phyloP scores from a whole-genome alignment of 2,113 vertebrate genomes.

The Nerophis lumbriciformis region DNA sequence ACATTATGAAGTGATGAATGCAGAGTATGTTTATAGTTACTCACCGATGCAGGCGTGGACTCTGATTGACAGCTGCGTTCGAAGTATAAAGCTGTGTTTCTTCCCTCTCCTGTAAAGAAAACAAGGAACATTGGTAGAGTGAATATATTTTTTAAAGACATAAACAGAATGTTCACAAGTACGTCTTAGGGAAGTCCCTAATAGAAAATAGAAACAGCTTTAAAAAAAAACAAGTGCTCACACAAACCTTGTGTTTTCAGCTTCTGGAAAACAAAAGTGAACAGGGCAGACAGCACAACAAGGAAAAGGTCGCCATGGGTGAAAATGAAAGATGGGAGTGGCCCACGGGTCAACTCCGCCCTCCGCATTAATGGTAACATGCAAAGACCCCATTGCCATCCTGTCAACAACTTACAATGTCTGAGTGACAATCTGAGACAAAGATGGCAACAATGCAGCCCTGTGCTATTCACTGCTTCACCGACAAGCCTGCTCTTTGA shows the following conservation, averaged over 20 bases:
- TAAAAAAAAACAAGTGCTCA: background rate
- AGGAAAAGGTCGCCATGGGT: conserved; percentile 27
- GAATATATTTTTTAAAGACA: conserved; percentile 16
- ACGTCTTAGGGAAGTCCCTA: conserved; percentile 7
- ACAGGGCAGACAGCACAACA: conserved; percentile 6
- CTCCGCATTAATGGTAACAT: conserved; percentile 49
- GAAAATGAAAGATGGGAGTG: conserved; percentile 36
- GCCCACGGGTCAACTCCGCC: conserved; percentile 43
- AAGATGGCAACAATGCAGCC: conserved; percentile 40
- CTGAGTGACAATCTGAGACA: conserved; percentile 49
- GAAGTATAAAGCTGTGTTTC: conserved; percentile 91
- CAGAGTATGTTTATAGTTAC: conserved; percentile 47
- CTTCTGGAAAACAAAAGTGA: conserved; percentile 16
- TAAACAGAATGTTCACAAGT: conserved; percentile 1
- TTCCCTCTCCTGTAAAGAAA: conserved; percentile 80
- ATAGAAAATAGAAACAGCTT: conserved; percentile 15
- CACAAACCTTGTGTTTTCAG: background rate
- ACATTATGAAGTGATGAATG: conserved; percentile 13
- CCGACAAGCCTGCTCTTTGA: background rate
- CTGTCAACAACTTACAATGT: conserved; percentile 53
- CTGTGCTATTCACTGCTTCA: conserved; percentile 32
- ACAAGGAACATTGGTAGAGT: conserved; percentile 14
- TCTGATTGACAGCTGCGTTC: conserved; percentile 92
- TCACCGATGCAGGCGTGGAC: conserved; percentile 97
- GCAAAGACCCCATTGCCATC: conserved; percentile 50